phyloP scores from a whole-genome alignment of 2,888 invertebrate genomes.

The Drosophila recens region DNA sequence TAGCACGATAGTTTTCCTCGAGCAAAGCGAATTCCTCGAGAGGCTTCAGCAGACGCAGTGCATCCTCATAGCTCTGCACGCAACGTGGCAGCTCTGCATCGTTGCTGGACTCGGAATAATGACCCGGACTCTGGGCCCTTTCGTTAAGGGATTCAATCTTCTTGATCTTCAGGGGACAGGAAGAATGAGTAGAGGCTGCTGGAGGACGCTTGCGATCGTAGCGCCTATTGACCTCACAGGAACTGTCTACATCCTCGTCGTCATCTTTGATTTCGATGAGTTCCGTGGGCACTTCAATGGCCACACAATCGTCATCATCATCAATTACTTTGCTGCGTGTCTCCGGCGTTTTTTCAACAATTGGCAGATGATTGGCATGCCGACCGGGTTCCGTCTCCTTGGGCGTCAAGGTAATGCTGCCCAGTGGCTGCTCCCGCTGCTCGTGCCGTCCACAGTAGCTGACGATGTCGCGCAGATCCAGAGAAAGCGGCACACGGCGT shows the following conservation, averaged over 20 bases:
- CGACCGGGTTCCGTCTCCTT: slow-evolving; percentile 49
- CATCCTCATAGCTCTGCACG: slow-evolving; percentile 77
- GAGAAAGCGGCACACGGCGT: slow-evolving; percentile 72
- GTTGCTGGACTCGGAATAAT: slow-evolving; percentile 56
- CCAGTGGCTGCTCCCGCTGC: slow-evolving; percentile 60
- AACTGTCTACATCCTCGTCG: slow-evolving; percentile 43
- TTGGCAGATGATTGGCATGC: slow-evolving; percentile 25
- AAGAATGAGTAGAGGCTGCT: background rate
- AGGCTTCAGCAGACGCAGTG: slow-evolving; percentile 78
- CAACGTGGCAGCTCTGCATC: slow-evolving; percentile 62
- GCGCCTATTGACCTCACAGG: background rate
- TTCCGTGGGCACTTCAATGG: slow-evolving; percentile 56
- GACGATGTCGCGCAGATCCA: slow-evolving; percentile 80
- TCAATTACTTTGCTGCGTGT: slow-evolving; percentile 10
- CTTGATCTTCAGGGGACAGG: slow-evolving; percentile 67
- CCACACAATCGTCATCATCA: slow-evolving; percentile 57
- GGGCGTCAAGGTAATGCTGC: slow-evolving; percentile 67
- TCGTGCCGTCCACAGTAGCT: slow-evolving; percentile 81
- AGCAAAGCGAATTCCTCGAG: slow-evolving; percentile 83
- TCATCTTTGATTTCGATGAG: slow-evolving; percentile 62
- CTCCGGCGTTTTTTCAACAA: slow-evolving; percentile 29
- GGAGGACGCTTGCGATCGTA: slow-evolving; percentile 27
- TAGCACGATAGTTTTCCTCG: slow-evolving; percentile 83
- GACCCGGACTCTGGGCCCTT: slow-evolving; percentile 44
- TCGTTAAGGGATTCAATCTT: slow-evolving; percentile 65